A percentile compares a stretch with the other conserved stretches of the same genome.
These are phyloP conservation scores for Phymanthus crucifer DNA, from an alignment of 92 coral and sea anemone species.

Conservation along the genomic window DNA sequence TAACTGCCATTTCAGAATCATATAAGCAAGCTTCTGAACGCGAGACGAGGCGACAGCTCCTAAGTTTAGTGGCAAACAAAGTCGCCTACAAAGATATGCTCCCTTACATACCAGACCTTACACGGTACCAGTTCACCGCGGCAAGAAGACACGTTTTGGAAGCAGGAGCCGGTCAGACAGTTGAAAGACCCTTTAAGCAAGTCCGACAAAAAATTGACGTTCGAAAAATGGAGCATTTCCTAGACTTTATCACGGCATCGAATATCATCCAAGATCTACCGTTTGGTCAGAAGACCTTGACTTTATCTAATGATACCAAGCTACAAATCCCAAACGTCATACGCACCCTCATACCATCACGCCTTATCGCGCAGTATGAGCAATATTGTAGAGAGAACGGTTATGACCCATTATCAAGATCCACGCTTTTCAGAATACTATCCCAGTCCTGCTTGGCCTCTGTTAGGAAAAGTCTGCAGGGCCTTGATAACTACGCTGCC, in stretches of 20 bases:
- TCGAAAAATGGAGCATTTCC: conserved; percentile 43
- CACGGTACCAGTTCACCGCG: conserved; percentile 45
- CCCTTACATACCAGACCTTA: conserved; percentile 37
- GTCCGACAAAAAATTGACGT: conserved; percentile 37
- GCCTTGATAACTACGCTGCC: conserved; percentile 44
- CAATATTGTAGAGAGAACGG: conserved; percentile 41
- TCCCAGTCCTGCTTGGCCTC: conserved; percentile 43
- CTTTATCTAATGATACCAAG: conserved; percentile 17
- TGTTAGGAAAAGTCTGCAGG: conserved; percentile 54
- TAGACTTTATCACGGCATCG: conserved; percentile 46
- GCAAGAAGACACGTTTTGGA: conserved; percentile 40
- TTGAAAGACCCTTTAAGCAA: conserved; percentile 17
- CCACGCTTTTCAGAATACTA: conserved; percentile 44
- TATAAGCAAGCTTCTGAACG: conserved; percentile 46
- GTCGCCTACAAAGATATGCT: conserved; percentile 30
- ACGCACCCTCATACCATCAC: conserved; percentile 46
- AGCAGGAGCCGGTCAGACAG: conserved; percentile 45
- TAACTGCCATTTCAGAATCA: conserved; percentile 26
- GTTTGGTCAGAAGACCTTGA: conserved; percentile 45
- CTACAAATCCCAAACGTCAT: conserved; percentile 53
- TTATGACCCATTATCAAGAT: conserved; percentile 40
- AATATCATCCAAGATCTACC: conserved; percentile 53
- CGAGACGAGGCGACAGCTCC: conserved; percentile 41
- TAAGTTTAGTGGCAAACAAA: conserved; percentile 46
- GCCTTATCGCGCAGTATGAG: conserved; percentile 34